phyloP scores from a whole-genome alignment of 2,888 invertebrate genomes.

The Tortricodes alternella region DNA sequence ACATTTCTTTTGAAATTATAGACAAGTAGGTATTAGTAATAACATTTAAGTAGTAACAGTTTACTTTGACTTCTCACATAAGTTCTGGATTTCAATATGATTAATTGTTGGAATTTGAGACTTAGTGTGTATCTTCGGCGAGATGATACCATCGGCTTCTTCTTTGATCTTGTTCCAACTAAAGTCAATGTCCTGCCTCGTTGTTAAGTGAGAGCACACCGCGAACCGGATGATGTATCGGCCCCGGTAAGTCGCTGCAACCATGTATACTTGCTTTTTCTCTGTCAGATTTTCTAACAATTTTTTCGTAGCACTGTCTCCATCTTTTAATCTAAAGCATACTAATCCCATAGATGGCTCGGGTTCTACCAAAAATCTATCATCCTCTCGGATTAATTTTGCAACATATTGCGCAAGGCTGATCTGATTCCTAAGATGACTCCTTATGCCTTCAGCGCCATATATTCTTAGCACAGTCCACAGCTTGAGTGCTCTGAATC shows the following conservation, averaged over 20 bases:
- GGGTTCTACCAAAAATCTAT: slow-evolving; percentile 90
- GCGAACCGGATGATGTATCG: slow-evolving; percentile 90
- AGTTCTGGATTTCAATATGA: slow-evolving; percentile 53
- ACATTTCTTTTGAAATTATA: no score
- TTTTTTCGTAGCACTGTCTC: slow-evolving; percentile 86
- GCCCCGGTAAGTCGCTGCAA: slow-evolving; percentile 87
- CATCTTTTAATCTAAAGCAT: slow-evolving; percentile 93
- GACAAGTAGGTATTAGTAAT: neutral
- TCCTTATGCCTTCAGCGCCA: slow-evolving; percentile 90
- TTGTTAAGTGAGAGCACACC: slow-evolving; percentile 88
- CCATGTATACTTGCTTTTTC: slow-evolving; percentile 90
- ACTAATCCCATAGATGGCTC: slow-evolving; percentile 91
- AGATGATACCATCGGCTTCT: slow-evolving; percentile 70
- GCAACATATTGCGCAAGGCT: slow-evolving; percentile 91
- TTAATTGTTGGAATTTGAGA: slow-evolving; percentile 59
- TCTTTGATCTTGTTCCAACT: slow-evolving; percentile 87
- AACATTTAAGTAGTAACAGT: neutral
- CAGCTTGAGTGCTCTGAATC: slow-evolving; percentile 95
- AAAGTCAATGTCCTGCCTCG: slow-evolving; percentile 87
- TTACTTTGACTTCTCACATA: slow-evolving; percentile 69
- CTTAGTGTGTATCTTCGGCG: slow-evolving; percentile 54
- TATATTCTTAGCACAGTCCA: slow-evolving; percentile 95
- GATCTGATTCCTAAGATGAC: slow-evolving; percentile 89
- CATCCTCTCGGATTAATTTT: slow-evolving; percentile 85
- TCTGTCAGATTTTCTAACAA: slow-evolving; percentile 88